These are phyloP conservation scores for Cnemophilus loriae DNA, from an alignment of 2,113 vertebrate species.

Conservation along the genomic window DNA sequence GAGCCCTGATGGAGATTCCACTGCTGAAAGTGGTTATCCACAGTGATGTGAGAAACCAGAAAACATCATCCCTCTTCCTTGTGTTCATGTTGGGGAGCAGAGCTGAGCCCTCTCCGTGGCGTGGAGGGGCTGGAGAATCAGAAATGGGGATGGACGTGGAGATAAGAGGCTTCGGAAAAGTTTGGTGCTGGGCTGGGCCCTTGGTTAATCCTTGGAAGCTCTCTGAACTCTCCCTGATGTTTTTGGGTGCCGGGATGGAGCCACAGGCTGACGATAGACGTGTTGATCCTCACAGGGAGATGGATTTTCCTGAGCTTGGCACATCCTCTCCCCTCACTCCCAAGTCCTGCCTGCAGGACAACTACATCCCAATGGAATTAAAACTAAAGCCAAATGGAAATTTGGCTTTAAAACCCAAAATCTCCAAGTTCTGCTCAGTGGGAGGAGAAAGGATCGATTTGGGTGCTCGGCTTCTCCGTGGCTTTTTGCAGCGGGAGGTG, in stretches of 20 bases:
- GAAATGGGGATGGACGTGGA: background rate
- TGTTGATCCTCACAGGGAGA: background rate
- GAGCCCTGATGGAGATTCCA: background rate
- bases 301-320: background rate
- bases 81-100: accelerated
- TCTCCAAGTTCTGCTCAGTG: background rate
- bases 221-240: background rate
- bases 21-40: background rate
- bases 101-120: accelerated
- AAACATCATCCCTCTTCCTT: background rate
- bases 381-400: background rate
- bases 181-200: background rate
- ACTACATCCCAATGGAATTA: background rate
- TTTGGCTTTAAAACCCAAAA: background rate
- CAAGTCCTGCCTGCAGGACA: background rate
- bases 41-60: background rate
- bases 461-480: accelerated
- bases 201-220: background rate
- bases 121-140: background rate
- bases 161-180: background rate
- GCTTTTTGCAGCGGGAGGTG: accelerated
- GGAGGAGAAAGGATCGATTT: background rate
- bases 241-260: background rate
- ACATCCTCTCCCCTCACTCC: background rate
- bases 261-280: background rate